Evolutionary conservation across 2,113 vertebrate species (phyloP).

Genomic region (Orientallactaga bullata): DNA sequence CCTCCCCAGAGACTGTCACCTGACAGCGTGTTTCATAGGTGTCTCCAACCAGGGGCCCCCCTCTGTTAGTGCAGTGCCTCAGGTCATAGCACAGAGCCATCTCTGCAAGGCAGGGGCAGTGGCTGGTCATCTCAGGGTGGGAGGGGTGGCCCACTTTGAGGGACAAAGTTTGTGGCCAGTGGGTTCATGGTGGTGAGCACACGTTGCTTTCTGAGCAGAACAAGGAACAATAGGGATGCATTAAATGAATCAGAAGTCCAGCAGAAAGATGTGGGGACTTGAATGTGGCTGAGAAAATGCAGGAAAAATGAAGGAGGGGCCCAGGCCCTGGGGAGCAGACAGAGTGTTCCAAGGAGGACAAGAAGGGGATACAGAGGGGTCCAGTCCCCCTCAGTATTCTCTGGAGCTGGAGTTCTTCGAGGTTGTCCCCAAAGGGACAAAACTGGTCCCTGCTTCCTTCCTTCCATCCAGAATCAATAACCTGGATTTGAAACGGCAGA

Average conservation of each 20-base stretch:
- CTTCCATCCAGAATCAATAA: constrained; percentile 84
- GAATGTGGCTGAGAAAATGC: accelerated
- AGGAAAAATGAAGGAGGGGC: neutral
- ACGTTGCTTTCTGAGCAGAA: neutral
- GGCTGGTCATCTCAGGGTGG: accelerated
- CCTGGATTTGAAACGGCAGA: constrained; percentile 85
- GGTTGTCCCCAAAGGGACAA: constrained; percentile 72
- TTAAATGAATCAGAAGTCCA: neutral
- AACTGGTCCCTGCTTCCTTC: constrained; percentile 83
- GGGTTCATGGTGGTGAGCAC: accelerated
- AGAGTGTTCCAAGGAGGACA: too few relatives aligned
- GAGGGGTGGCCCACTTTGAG: accelerated
- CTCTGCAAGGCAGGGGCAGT: neutral
- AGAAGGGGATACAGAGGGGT: neutral
- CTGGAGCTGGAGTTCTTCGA: neutral
- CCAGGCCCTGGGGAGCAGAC: too few relatives aligned
- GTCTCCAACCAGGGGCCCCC: too few relatives aligned
- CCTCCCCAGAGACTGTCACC: neutral
- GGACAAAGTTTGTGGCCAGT: accelerated
- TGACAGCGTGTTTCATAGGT: too few relatives aligned
- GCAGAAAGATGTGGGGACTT: neutral
- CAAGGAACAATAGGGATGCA: neutral
- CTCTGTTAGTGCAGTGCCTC: too few relatives aligned
- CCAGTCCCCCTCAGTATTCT: too few relatives aligned
- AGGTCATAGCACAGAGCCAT: neutral